Percentiles rank a stretch among this genome's conserved stretches.
phyloP scores from a whole-genome alignment of 2,888 invertebrate species.

The Colostygia pectinataria region DNA sequence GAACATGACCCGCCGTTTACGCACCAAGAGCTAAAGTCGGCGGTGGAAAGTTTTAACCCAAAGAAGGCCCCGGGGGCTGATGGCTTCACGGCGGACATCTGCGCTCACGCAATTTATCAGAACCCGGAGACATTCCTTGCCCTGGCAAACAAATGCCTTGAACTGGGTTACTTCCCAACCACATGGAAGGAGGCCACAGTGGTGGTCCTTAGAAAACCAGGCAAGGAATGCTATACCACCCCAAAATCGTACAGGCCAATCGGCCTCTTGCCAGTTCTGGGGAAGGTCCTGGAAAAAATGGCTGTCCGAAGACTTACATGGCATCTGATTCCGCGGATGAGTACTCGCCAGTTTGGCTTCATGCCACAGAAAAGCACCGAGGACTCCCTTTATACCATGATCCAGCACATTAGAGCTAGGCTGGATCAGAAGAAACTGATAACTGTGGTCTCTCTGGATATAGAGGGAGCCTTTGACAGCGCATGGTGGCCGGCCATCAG shows the following conservation, averaged over 20 bases:
- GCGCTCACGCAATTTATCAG: conserved; percentile 25
- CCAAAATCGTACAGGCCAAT: conserved; percentile 8
- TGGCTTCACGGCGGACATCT: conserved; percentile 11
- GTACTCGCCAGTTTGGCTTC: conserved; percentile 3
- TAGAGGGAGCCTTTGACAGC: too few relatives aligned
- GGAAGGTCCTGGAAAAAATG: conserved; percentile 19
- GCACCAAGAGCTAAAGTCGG: conserved; percentile 9
- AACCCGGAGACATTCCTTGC: conserved; percentile 14
- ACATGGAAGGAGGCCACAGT: conserved; percentile 16
- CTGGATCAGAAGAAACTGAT: too few relatives aligned
- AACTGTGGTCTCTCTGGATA: too few relatives aligned
- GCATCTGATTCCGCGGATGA: conserved; percentile 3
- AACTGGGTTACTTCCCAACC: conserved; percentile 23
- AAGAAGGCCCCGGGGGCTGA: conserved; percentile 31
- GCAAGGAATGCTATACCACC: neutral
- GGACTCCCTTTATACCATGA: conserved; percentile 5
- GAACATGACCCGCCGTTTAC: conserved; percentile 30
- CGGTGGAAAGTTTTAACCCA: conserved; percentile 19
- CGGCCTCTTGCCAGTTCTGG: neutral
- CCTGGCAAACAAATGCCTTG: conserved; percentile 28
- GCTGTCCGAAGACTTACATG: neutral
- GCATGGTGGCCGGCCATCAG: too few relatives aligned
- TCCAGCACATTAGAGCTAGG: neutral
- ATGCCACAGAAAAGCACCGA: conserved; percentile 8
- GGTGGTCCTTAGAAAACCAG: too few relatives aligned